Evolutionary conservation across 1,140 invertebrate species (phyloP).

Genomic region (Amyelois transitella): DNA sequence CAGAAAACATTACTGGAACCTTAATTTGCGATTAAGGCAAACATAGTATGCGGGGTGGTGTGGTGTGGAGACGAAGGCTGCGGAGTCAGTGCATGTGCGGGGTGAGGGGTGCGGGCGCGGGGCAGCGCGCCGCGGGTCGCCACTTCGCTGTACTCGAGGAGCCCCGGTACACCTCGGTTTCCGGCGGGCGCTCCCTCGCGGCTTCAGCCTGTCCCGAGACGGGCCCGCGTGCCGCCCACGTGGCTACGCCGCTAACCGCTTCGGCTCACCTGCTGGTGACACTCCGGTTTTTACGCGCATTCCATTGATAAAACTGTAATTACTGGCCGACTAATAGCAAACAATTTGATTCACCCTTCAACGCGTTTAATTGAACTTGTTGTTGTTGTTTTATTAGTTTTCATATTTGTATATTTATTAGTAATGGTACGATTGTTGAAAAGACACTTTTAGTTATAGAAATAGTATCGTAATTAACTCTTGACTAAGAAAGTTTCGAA

Average conservation of each 20-base stretch:
- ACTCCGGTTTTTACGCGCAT: constrained; percentile 40
- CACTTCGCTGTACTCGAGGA: constrained; percentile 69
- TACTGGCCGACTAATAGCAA: constrained; percentile 35
- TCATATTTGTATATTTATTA: background rate
- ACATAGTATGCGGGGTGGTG: constrained; percentile 73
- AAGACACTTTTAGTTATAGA: background rate
- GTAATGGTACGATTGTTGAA: background rate
- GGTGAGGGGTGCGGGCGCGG: constrained; percentile 37
- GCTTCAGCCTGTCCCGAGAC: constrained; percentile 51
- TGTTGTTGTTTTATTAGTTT: constrained; percentile 4
- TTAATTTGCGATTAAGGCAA: constrained; percentile 73
- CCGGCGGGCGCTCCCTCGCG: constrained; percentile 66
- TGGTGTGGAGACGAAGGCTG: constrained; percentile 70
- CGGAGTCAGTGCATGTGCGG: constrained; percentile 57
- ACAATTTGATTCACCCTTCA: constrained; percentile 8
- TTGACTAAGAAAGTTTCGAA: background rate
- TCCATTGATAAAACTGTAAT: constrained; percentile 58
- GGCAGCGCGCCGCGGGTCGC: constrained; percentile 56
- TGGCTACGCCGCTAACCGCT: constrained; percentile 23
- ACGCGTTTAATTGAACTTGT: constrained; percentile 7
- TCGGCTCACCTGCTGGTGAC: constrained; percentile 40
- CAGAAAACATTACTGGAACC: constrained; percentile 67
- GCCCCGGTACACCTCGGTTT: constrained; percentile 69
- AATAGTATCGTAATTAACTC: background rate
- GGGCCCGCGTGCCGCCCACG: constrained; percentile 59